Evolutionary conservation across 1,140 invertebrate species (phyloP).

Genomic region (Caerostris extrusa): DNA sequence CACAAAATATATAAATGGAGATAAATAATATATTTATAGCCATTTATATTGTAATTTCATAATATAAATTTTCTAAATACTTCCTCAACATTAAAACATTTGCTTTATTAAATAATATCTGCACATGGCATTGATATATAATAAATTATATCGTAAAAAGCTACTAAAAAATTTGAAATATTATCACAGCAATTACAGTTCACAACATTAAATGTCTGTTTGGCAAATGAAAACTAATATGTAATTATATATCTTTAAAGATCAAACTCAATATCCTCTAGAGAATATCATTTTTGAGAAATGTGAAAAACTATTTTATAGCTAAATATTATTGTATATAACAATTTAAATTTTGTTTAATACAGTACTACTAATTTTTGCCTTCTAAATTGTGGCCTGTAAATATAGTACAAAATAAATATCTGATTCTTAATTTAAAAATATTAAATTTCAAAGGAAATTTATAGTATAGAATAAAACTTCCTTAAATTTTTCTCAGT

Average conservation of each 20-base stretch:
- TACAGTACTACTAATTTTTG: background rate
- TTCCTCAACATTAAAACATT: too few species aligned
- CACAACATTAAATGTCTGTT: background rate
- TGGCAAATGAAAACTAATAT: background rate
- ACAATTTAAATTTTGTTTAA: background rate
- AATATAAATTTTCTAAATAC: too few species aligned
- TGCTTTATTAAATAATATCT: too few species aligned
- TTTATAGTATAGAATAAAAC: background rate
- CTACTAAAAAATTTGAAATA: too few species aligned
- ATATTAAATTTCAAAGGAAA: background rate
- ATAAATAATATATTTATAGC: too few species aligned
- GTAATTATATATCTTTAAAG: too few species aligned
- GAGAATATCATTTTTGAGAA: background rate
- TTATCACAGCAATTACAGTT: constrained; percentile 18
- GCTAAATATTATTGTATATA: background rate
- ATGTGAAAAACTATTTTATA: background rate
- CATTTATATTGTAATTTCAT: too few species aligned
- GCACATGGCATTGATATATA: too few species aligned
- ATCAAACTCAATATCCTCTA: background rate
- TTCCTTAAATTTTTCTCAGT: background rate
- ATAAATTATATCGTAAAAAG: too few species aligned
- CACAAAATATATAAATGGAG: too few species aligned
- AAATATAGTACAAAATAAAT: constrained; percentile 23
- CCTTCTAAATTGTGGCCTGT: background rate
- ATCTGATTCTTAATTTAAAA: background rate